phyloP scores from a whole-genome alignment of 2,797 vertebrate genomes.

The Gephyroberyx darwinii region DNA sequence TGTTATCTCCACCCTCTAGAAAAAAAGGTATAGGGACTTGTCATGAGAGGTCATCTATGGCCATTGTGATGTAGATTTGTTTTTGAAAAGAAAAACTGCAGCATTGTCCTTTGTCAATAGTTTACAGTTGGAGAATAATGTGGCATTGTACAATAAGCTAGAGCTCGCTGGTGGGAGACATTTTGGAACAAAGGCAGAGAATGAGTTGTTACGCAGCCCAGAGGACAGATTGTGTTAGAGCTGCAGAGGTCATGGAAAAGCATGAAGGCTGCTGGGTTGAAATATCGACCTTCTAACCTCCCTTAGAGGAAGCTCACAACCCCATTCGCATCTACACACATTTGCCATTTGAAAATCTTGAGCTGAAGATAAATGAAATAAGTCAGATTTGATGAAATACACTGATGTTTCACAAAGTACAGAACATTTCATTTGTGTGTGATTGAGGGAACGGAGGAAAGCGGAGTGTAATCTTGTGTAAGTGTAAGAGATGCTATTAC shows the following conservation, averaged over 20 bases:
- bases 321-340: constrained; percentile 2
- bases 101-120: constrained; percentile 44
- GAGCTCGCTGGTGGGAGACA: constrained; percentile 40
- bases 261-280: constrained; percentile 14
- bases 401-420: neutral
- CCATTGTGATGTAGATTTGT: constrained; percentile 41
- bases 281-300: constrained; percentile 29
- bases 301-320: constrained; percentile 6
- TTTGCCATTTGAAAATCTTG: neutral
- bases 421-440: neutral
- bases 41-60: constrained; percentile 37
- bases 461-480: neutral
- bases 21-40: constrained; percentile 25
- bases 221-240: constrained; percentile 24
- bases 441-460: neutral
- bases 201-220: constrained; percentile 25
- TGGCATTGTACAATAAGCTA: constrained; percentile 10
- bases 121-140: neutral
- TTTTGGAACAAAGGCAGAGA: constrained; percentile 46
- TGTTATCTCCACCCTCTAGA: constrained; percentile 24
- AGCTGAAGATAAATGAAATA: neutral
- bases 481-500: neutral
- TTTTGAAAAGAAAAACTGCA: constrained; percentile 38
- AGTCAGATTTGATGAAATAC: too few species aligned
- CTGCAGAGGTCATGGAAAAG: constrained; percentile 44